These are phyloP conservation scores for Clivina fossor DNA, from an alignment of 2,888 invertebrate genomes.

Conservation along the genomic window DNA sequence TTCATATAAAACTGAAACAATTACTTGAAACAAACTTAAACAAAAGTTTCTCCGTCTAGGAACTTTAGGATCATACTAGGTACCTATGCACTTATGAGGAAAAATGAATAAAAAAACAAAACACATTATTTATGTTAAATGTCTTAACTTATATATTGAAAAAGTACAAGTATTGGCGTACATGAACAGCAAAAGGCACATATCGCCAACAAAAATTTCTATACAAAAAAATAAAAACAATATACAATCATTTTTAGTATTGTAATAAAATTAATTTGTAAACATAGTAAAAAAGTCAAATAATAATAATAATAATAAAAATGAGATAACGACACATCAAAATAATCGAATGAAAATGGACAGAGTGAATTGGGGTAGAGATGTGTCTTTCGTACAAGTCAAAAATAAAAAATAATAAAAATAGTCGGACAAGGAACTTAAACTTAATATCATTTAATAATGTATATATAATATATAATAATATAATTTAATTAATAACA, in stretches of 20 bases:
- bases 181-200: slow-evolving; percentile 30
- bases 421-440: slow-evolving; percentile 50
- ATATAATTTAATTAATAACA: slow-evolving; percentile 55
- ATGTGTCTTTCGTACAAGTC: slow-evolving; percentile 28
- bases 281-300: too few species aligned
- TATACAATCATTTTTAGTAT: slow-evolving; percentile 32
- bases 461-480: slow-evolving; percentile 47
- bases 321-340: slow-evolving; percentile 33
- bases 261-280: slow-evolving; percentile 24
- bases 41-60: too few species aligned
- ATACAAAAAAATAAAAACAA: slow-evolving; percentile 34
- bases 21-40: too few species aligned
- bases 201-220: slow-evolving; percentile 20
- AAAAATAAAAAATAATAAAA: too few species aligned
- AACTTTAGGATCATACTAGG: not conserved
- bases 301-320: slow-evolving; percentile 31
- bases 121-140: slow-evolving; percentile 30
- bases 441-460: slow-evolving; percentile 40
- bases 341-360: too few species aligned
- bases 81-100: not conserved
- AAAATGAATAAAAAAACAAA: not conserved
- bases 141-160: slow-evolving; percentile 33
- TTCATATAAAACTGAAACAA: too few species aligned
- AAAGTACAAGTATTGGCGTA: slow-evolving; percentile 31
- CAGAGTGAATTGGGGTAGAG: too few species aligned